A percentile compares a stretch with the other conserved stretches of the same genome.
Evolutionary conservation across 2,113 vertebrate species (phyloP).

Genomic region (Trogon melanurus): DNA sequence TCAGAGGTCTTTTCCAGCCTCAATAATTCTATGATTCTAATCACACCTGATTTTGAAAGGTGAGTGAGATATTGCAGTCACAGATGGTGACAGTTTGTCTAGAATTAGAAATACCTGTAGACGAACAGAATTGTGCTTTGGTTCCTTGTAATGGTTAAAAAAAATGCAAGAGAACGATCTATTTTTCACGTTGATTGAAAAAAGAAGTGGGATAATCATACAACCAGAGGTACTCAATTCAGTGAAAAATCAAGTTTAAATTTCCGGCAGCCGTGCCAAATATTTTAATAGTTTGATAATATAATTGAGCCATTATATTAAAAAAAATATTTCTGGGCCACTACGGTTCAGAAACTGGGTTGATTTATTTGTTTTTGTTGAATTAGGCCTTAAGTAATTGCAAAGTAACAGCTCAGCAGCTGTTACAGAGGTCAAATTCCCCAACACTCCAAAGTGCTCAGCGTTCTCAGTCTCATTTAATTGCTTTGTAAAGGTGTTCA

Average conservation of each 20-base stretch:
- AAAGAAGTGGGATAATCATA: neutral
- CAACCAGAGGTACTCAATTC: neutral
- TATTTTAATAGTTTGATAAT: conserved; percentile 55
- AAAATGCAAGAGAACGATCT: neutral
- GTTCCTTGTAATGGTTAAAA: neutral
- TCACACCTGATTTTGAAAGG: neutral
- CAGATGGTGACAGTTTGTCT: neutral
- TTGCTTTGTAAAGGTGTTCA: neutral
- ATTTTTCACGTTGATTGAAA: conserved; percentile 26
- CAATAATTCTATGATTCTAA: neutral
- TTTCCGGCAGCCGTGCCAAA: conserved; percentile 1
- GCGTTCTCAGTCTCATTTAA: neutral
- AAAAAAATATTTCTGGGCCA: conserved; percentile 13
- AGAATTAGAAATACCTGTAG: neutral
- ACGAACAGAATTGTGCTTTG: neutral
- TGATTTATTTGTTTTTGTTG: conserved; percentile 64
- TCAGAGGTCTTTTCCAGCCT: too few species aligned
- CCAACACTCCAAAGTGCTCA: neutral
- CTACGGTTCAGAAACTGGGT: neutral
- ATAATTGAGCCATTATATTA: conserved; percentile 42
- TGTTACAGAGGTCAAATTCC: conserved; percentile 41
- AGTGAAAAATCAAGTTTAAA: conserved; percentile 14
- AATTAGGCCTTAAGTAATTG: conserved; percentile 40
- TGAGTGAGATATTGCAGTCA: neutral
- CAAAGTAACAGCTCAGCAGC: conserved; percentile 12